These are phyloP conservation scores for Rhagoletis pomonella DNA, from an alignment of 1,140 invertebrate genomes.

Conservation along the genomic window DNA sequence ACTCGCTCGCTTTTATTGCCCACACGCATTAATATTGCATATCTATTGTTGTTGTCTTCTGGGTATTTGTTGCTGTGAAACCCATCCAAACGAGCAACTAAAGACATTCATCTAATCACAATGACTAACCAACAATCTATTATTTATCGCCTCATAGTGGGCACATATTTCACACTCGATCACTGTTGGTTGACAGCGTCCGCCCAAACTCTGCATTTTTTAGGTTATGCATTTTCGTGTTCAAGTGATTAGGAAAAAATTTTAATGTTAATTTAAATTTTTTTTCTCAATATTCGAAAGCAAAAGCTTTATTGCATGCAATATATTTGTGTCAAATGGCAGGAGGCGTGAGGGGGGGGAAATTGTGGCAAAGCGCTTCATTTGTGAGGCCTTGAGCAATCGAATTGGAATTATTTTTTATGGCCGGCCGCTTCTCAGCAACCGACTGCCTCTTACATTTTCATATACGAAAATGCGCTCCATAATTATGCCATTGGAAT, in stretches of 20 bases:
- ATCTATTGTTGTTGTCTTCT: neutral
- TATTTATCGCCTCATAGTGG: neutral
- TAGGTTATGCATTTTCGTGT: neutral
- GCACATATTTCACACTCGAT: neutral
- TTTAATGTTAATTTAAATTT: too few relatives aligned
- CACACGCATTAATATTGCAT: neutral
- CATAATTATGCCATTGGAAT: constrained; percentile 2
- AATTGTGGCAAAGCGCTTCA: too few relatives aligned
- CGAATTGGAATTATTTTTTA: neutral
- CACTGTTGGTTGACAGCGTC: neutral
- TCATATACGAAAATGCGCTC: neutral
- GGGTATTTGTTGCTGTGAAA: neutral
- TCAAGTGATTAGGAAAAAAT: constrained; percentile 5
- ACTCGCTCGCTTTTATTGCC: neutral
- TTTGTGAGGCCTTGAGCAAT: too few relatives aligned
- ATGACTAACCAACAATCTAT: neutral
- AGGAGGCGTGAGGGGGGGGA: too few relatives aligned
- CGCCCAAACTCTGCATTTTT: neutral
- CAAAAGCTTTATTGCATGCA: constrained; percentile 10
- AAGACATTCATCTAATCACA: neutral
- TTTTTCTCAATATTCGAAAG: neutral
- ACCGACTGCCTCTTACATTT: too few relatives aligned
- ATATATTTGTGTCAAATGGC: neutral
- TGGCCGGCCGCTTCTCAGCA: neutral
- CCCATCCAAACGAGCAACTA: neutral